Evolutionary conservation across 2,888 invertebrate genomes (phyloP), one percentile per base, ranked within the genome.

Genomic region (Ophion obscuratus): DNA sequence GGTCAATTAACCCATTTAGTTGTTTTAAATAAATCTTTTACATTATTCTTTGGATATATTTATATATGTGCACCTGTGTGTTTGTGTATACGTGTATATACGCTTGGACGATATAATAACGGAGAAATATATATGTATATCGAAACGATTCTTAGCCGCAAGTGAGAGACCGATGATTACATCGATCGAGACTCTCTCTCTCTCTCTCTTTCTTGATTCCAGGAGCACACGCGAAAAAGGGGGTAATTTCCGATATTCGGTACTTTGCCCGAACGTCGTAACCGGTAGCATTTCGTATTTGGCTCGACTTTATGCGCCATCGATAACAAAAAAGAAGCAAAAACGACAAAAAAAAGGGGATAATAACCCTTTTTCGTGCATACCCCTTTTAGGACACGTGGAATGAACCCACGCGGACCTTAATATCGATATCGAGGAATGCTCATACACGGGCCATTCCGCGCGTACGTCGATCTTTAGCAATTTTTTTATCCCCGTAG

Each of bases 151-250:
- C 83, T 86, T 89, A 85, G 90, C 89, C 90, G 88, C 91, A 91
- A 92, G 91, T 92, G 92, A 92, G 91, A 92, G 90, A 92, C 92
- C 92, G 91, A 91, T 92, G 92, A 93, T 93, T 93, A 93, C 89
- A 92, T 91, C 92, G 93, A 92, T 92, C 91, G 89, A 89, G 87
- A 90, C 88, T 86, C 87, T 61, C 44, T 36, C 87, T 89, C 88
- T 90, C 86, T 85, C 87, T 17, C 24, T 57, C 73, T 79, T 68
- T 83, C 61, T 67, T 73, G 79, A 84, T 80, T 81, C 79, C 73
- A 82, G 84, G 82, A 86, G 82, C 75, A 67, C 83, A 81, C 87
- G 87, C 83, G 88, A 88, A 89, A 89, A 88, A 88, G 88, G 90
- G 90, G 64, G 57, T 92, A 92, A 93, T 93, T 93, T 86, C 92